These are phyloP conservation scores for Zosterops pallidus DNA, from an alignment of 2,113 vertebrate species.

Conservation along the genomic window DNA sequence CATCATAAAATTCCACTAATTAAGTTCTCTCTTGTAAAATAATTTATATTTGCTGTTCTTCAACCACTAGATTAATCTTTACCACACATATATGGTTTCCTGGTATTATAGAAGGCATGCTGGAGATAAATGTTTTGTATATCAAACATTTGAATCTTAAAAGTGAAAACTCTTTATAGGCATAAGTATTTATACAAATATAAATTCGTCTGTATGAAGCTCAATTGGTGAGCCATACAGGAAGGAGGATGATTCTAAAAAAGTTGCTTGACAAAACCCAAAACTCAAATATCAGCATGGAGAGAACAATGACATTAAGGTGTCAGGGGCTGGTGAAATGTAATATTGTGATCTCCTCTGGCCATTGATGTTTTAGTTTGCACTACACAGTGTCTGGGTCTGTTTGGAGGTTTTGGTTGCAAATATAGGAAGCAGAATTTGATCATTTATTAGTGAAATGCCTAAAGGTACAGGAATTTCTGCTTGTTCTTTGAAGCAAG, in stretches of 20 bases:
- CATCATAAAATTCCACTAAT: slow-evolving; percentile 76
- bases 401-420: neutral
- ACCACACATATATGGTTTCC: slow-evolving; percentile 3
- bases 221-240: neutral
- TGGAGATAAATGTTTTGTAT: neutral
- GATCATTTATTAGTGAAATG: neutral
- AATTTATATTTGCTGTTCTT: slow-evolving; percentile 67
- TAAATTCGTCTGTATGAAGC: neutral
- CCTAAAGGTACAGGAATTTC: neutral
- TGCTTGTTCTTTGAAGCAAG: neutral
- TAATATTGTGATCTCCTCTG: neutral
- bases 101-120: slow-evolving; percentile 13
- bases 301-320: neutral
- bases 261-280: neutral
- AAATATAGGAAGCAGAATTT: neutral
- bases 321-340: neutral
- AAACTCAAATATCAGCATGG: neutral
- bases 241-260: neutral
- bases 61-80: slow-evolving; percentile 30
- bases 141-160: neutral
- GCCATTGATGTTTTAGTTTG: neutral
- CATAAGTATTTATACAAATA: neutral
- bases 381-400: neutral
- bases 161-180: neutral
- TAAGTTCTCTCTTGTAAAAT: slow-evolving; percentile 63